phyloP scores from a whole-genome alignment of 92 coral and sea anemone genomes.

The Plumapathes pennacea region DNA sequence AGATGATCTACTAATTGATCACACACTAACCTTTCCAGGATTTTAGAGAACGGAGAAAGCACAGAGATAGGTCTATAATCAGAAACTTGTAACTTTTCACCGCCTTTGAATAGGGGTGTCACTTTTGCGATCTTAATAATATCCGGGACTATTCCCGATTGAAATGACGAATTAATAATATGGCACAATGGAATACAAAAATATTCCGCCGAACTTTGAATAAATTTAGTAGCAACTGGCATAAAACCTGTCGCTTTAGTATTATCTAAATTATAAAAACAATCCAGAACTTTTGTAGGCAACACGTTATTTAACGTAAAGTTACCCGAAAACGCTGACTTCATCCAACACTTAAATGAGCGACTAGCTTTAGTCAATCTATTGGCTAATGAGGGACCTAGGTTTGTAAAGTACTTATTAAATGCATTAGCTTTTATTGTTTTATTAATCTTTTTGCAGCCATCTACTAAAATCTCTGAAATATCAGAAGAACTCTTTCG shows the following conservation, averaged over 20 bases:
- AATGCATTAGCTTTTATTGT: slow-evolving; percentile 27
- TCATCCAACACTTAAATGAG: neutral
- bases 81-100: slow-evolving; percentile 34
- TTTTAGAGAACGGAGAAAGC: slow-evolving; percentile 30
- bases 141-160: slow-evolving; percentile 53
- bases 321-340: no score
- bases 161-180: slow-evolving; percentile 51
- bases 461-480: no score
- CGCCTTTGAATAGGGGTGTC: slow-evolving; percentile 49
- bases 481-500: no score
- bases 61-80: slow-evolving; percentile 60
- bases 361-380: slow-evolving; percentile 1
- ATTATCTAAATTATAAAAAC: no score
- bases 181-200: slow-evolving; percentile 39
- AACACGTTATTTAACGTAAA: no score
- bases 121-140: slow-evolving; percentile 50
- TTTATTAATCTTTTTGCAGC: slow-evolving; percentile 21
- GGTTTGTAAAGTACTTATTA: slow-evolving; percentile 42
- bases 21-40: slow-evolving; percentile 43
- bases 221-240: slow-evolving; percentile 14
- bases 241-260: slow-evolving; percentile 30
- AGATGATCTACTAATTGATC: slow-evolving; percentile 16
- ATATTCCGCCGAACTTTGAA: slow-evolving; percentile 28
- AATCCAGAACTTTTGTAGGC: no score
- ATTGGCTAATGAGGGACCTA: slow-evolving; percentile 47